A percentile compares a stretch with the other conserved stretches of the same genome.
Evolutionary conservation across 2,113 vertebrate species (phyloP).

Genomic region (Anas platyrhynchos): DNA sequence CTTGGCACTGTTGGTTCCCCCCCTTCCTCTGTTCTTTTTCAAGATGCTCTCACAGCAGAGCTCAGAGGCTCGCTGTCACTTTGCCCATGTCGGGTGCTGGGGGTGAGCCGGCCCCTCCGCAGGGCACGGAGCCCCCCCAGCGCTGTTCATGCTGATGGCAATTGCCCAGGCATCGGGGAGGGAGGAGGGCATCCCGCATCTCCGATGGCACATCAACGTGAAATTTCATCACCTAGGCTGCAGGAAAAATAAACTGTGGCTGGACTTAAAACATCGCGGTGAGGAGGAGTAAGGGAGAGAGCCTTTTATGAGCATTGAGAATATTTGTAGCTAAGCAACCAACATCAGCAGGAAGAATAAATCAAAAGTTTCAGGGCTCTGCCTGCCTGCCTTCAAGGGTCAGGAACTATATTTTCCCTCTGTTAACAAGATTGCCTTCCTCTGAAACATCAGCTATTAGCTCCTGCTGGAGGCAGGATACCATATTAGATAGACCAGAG

Average conservation of each 20-base stretch:
- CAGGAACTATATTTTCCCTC: constrained; percentile 54
- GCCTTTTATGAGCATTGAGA: constrained; percentile 45
- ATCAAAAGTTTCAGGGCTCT: constrained; percentile 62
- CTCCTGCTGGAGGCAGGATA: constrained; percentile 37
- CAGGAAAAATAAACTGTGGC: constrained; percentile 60
- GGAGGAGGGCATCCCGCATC: neutral
- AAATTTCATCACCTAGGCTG: constrained; percentile 58
- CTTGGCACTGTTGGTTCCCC: neutral
- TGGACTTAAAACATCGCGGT: constrained; percentile 1
- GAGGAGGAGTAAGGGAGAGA: neutral
- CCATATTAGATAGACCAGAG: neutral
- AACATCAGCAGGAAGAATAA: constrained; percentile 53
- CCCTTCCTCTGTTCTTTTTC: neutral
- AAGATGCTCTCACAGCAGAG: neutral
- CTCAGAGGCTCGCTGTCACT: neutral
- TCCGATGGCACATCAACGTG: neutral
- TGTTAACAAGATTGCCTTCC: constrained; percentile 56
- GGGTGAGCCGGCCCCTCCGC: neutral
- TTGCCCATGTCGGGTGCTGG: neutral
- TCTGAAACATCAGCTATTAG: constrained; percentile 26
- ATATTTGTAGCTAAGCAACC: constrained; percentile 65
- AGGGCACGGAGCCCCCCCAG: neutral
- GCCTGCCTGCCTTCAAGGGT: constrained; percentile 54
- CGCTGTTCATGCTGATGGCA: neutral
- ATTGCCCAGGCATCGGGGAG: neutral